Percentiles rank a stretch among this genome's conserved stretches.
Evolutionary conservation across 2,888 invertebrate species (phyloP).

Genomic region (Steinernema hermaphroditum): DNA sequence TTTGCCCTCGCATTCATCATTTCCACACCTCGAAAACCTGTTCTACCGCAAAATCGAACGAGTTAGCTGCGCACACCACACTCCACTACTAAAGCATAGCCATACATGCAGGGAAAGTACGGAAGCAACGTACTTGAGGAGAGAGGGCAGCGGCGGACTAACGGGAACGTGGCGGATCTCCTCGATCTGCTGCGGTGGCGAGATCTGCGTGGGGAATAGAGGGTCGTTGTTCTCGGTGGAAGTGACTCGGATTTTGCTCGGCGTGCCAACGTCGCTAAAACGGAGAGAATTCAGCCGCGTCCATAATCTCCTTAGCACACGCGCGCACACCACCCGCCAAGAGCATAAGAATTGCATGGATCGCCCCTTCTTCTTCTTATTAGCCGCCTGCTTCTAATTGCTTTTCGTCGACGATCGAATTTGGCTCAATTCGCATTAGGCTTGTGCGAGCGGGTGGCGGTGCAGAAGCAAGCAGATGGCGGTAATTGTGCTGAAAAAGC

Average conservation of each 20-base stretch:
- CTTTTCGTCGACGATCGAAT: constrained; percentile 3
- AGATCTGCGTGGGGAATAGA: constrained; percentile 48
- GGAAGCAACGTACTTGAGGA: constrained; percentile 43
- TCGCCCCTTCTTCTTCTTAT: neutral
- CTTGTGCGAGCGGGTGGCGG: neutral
- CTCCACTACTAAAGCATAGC: too few species aligned
- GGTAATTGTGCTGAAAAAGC: constrained; percentile 8
- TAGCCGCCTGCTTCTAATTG: neutral
- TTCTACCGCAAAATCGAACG: too few species aligned
- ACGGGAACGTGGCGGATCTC: constrained; percentile 30
- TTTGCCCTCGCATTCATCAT: too few species aligned
- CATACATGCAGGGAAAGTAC: too few species aligned
- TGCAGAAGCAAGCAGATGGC: constrained; percentile 21
- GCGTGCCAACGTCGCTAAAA: constrained; percentile 23
- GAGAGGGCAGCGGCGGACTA: constrained; percentile 48
- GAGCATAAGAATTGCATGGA: constrained; percentile 2
- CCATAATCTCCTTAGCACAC: too few species aligned
- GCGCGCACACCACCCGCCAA: neutral
- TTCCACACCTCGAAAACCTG: too few species aligned
- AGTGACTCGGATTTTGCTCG: constrained; percentile 46
- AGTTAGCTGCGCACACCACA: too few species aligned
- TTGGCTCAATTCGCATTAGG: constrained; percentile 7
- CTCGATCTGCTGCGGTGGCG: constrained; percentile 49
- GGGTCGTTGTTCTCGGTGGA: constrained; percentile 42
- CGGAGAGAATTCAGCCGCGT: too few species aligned